phyloP scores from a whole-genome alignment of 2,797 vertebrate genomes.

The Phataginus tricuspis region DNA sequence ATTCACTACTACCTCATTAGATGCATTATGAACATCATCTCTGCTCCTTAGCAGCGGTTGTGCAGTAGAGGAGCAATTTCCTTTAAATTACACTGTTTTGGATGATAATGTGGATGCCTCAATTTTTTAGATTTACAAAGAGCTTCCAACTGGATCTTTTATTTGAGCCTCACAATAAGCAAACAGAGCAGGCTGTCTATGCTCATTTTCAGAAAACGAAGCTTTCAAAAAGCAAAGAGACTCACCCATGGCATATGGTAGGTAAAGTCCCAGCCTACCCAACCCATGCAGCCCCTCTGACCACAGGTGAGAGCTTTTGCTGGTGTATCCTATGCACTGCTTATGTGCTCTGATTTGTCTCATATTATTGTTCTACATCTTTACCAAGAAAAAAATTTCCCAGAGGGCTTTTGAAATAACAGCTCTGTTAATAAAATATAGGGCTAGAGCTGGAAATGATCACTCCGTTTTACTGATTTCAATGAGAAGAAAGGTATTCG shows the following conservation, averaged over 20 bases:
- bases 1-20: neutral
- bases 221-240: conserved; percentile 24
- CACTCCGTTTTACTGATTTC: conserved; percentile 1
- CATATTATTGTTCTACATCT: neutral
- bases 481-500: neutral
- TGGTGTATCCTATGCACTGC: neutral
- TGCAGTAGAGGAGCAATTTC: neutral
- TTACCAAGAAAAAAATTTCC: neutral
- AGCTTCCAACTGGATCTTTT: neutral
- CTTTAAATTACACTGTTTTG: neutral
- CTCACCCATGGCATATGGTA: neutral
- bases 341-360: neutral
- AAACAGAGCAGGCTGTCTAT: neutral
- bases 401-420: conserved; percentile 33
- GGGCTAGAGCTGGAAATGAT: neutral
- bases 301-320: neutral
- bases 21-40: neutral
- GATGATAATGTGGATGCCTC: neutral
- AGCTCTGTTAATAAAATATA: neutral
- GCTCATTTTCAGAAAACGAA: neutral
- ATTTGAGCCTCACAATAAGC: neutral
- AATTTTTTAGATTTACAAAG: conserved; percentile 50
- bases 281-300: too few relatives aligned
- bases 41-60: neutral
- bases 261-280: neutral